Percentiles rank a stretch among this genome's conserved stretches.
These are phyloP conservation scores for Austrofundulus limnaeus DNA, from an alignment of 2,113 vertebrate genomes.

Conservation along the genomic window DNA sequence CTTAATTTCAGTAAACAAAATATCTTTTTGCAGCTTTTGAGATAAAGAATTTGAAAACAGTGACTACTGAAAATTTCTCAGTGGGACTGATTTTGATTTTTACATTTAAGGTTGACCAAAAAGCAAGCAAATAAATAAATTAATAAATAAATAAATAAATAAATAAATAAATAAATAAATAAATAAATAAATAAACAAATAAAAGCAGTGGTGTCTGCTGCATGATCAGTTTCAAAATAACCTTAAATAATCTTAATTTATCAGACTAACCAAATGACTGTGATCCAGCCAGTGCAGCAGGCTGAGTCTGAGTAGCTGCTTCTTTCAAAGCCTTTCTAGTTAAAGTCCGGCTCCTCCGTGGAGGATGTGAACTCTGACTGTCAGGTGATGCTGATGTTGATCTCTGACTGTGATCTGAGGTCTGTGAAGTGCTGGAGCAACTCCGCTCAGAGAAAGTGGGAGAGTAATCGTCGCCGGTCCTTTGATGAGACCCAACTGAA, in stretches of 20 bases:
- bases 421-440: slow-evolving; percentile 10
- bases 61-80: not conserved
- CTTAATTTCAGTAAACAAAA: no score
- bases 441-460: slow-evolving; percentile 25
- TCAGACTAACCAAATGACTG: slow-evolving; percentile 78
- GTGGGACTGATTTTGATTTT: no score
- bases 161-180: no score
- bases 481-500: not conserved
- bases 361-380: slow-evolving; percentile 1
- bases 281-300: slow-evolving; percentile 33
- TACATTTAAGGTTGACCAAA: no score
- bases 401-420: slow-evolving; percentile 23
- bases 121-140: no score
- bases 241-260: no score
- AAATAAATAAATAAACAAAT: no score
- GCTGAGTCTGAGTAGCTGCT: slow-evolving; percentile 79
- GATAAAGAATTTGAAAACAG: no score
- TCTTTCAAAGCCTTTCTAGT: slow-evolving; percentile 68
- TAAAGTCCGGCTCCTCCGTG: not conserved
- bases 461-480: slow-evolving; percentile 24
- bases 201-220: no score
- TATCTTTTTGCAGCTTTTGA: no score
- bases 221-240: no score
- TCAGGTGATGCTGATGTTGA: slow-evolving; percentile 14
- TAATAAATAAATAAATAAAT: no score